phyloP scores from a whole-genome alignment of 2,797 vertebrate genomes.

The Neoniphon sammara region DNA sequence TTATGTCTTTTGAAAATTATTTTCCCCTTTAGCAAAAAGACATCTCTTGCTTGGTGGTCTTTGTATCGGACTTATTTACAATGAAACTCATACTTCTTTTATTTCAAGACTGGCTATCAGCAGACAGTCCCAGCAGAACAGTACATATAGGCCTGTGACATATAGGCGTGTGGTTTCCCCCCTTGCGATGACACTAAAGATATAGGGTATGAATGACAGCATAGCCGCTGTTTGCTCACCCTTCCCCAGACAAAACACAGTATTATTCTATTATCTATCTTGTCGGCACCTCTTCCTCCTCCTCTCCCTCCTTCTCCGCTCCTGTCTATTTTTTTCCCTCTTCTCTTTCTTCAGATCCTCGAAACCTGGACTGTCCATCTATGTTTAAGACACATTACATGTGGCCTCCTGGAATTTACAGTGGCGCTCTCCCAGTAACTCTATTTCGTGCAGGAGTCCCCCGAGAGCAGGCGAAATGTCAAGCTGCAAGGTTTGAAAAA shows the following conservation, averaged over 20 bases:
- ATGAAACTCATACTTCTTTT: constrained; percentile 76
- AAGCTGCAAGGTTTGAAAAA: constrained; percentile 87
- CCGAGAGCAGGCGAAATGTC: constrained; percentile 97
- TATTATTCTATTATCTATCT: constrained; percentile 98
- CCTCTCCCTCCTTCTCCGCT: constrained; percentile 31
- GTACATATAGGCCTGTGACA: constrained; percentile 95
- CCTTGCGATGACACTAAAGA: constrained; percentile 98
- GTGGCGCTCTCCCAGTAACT: constrained; percentile 97
- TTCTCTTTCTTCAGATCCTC: constrained; percentile 64
- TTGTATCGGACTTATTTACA: constrained; percentile 78
- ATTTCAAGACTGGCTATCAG: constrained; percentile 86
- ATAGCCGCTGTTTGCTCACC: constrained; percentile 90
- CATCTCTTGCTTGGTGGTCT: constrained; percentile 53
- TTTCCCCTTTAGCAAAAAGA: constrained; percentile 66
- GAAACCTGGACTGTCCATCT: constrained; percentile 97
- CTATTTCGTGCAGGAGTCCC: constrained; percentile 96
- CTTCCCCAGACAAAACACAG: constrained; percentile 95
- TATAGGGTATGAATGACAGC: constrained; percentile 97
- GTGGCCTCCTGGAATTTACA: constrained; percentile 99
- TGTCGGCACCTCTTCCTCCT: constrained; percentile 76
- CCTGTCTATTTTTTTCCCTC: neutral
- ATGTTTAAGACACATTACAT: constrained; percentile 99
- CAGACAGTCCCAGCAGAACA: constrained; percentile 89
- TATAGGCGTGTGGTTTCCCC: constrained; percentile 93
- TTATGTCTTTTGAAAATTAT: constrained; percentile 74